phyloP scores from a whole-genome alignment of 2,113 vertebrate species.

The Ailuropoda melanoleuca region DNA sequence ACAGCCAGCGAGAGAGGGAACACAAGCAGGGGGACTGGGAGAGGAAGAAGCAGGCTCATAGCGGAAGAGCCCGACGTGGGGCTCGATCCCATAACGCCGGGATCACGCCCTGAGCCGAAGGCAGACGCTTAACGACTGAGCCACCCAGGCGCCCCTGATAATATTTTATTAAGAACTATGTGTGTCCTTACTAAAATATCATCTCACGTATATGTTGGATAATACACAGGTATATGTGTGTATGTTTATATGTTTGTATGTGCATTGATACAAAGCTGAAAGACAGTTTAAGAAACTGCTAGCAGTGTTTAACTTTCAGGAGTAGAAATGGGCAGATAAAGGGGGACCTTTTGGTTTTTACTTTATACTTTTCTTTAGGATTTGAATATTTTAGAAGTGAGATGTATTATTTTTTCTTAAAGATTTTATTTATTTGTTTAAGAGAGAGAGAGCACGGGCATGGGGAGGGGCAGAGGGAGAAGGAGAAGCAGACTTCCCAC shows the following conservation, averaged over 20 bases:
- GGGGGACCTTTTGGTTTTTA: not conserved
- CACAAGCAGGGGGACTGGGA: too few species aligned
- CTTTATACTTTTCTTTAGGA: not conserved
- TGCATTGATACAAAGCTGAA: not conserved
- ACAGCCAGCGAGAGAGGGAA: too few species aligned
- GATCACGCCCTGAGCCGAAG: too few species aligned
- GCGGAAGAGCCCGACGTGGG: too few species aligned
- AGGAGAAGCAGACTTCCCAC: not conserved
- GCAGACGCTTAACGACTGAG: too few species aligned
- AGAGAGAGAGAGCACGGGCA: not conserved
- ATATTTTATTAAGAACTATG: not conserved
- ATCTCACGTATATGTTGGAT: not conserved
- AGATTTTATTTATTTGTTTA: not conserved
- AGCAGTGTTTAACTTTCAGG: not conserved
- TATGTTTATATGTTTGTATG: not conserved
- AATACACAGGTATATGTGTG: not conserved
- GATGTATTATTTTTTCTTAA: not conserved
- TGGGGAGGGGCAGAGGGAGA: not conserved
- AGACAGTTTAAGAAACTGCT: not conserved
- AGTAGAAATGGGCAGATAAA: not conserved
- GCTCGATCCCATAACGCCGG: too few species aligned
- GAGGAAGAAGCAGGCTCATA: too few species aligned
- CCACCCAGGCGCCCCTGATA: too few species aligned
- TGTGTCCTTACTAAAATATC: not conserved
- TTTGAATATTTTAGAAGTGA: not conserved